phyloP scores from a whole-genome alignment of 2,113 vertebrate species.

The Gymnarchus niloticus region DNA sequence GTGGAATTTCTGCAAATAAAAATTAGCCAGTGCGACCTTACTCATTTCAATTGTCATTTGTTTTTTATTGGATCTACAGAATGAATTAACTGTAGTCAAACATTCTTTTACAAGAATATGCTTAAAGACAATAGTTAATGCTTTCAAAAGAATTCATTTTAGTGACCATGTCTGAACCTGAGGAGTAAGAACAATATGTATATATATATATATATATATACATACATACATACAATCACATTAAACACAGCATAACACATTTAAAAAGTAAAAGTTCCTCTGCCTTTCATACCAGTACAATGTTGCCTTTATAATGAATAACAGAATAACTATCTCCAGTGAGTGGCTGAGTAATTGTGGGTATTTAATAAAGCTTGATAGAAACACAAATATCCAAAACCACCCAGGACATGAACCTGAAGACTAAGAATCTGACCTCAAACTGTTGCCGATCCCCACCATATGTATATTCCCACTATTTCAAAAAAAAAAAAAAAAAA shows the following conservation, averaged over 20 bases:
- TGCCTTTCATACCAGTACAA: constrained; percentile 25
- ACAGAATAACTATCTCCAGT: constrained; percentile 17
- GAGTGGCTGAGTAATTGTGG: neutral
- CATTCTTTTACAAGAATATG: constrained; percentile 12
- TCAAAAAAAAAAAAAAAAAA: neutral
- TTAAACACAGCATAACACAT: constrained; percentile 42
- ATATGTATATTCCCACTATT: neutral
- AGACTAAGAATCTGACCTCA: neutral
- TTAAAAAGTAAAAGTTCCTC: constrained; percentile 48
- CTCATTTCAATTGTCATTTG: neutral
- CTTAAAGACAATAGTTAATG: neutral
- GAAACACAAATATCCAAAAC: neutral
- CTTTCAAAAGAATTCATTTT: constrained; percentile 13
- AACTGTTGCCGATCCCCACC: neutral
- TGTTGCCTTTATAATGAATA: constrained; percentile 32
- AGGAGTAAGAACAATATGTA: neutral
- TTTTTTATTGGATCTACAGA: neutral
- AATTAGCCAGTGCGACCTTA: neutral
- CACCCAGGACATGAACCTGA: neutral
- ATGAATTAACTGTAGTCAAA: neutral
- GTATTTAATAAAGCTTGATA: neutral
- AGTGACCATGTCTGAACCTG: constrained; percentile 10
- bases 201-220: neutral
- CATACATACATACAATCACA: neutral
- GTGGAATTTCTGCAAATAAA: neutral